phyloP scores from a whole-genome alignment of 2,888 invertebrate species.

The Dolichopus griseipennis region DNA sequence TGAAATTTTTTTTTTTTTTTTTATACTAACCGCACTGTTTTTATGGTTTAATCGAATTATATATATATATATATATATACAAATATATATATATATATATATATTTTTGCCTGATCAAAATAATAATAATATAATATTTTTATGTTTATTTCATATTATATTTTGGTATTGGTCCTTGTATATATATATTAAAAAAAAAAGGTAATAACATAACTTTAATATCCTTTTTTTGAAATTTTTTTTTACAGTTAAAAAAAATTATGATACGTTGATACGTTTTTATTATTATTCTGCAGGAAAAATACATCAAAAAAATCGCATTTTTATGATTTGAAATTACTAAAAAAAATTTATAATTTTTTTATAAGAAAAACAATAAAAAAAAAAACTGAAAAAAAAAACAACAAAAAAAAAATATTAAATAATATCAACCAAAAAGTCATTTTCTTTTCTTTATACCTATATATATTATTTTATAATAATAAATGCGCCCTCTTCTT shows the following conservation, averaged over 20 bases:
- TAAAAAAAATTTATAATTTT: neutral
- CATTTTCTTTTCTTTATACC: neutral
- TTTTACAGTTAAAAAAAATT: neutral
- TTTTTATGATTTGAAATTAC: conserved; percentile 6
- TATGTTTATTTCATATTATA: neutral
- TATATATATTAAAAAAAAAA: neutral
- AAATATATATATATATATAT: too few species aligned
- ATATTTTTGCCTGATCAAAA: neutral
- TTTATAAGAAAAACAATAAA: too few species aligned
- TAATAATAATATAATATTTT: conserved; percentile 5
- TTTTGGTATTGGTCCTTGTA: neutral
- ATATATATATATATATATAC: too few species aligned
- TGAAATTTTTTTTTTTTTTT: neutral
- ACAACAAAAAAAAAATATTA: too few species aligned
- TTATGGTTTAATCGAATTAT: conserved; percentile 6
- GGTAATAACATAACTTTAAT: conserved; percentile 6
- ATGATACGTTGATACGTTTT: conserved; percentile 6
- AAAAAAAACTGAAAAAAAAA: too few species aligned
- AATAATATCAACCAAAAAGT: neutral
- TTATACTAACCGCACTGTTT: conserved; percentile 2
- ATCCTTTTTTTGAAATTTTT: neutral
- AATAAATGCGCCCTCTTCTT: conserved; percentile 1
- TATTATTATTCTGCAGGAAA: conserved; percentile 6
- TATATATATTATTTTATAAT: neutral
- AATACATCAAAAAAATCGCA: conserved; percentile 1